These are phyloP conservation scores for Oncorhynchus gorbuscha DNA, from an alignment of 2,113 vertebrate genomes.

Conservation along the genomic window DNA sequence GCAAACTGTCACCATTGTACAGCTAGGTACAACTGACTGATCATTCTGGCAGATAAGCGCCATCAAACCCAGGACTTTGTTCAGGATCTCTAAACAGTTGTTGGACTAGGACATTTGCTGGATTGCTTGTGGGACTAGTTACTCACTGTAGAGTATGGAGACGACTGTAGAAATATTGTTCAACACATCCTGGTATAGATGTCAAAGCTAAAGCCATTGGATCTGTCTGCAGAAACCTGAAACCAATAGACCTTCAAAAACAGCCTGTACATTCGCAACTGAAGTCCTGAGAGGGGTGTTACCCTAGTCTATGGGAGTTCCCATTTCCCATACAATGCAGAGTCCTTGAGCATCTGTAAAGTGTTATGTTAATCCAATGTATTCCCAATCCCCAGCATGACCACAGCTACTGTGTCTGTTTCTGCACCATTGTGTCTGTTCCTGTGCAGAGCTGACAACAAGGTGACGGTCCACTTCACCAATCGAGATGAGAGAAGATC, in stretches of 20 bases:
- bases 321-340: neutral
- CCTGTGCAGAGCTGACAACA: conserved; percentile 84
- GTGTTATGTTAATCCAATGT: neutral
- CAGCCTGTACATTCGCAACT: neutral
- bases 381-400: neutral
- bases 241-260: neutral
- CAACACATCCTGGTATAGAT: neutral
- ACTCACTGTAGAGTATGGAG: no score
- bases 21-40: no score
- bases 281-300: no score
- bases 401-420: neutral
- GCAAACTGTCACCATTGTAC: no score
- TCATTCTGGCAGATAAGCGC: no score
- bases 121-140: no score
- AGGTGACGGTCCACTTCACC: conserved; percentile 88
- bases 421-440: neutral
- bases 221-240: neutral
- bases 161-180: neutral
- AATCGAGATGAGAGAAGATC: conserved; percentile 89
- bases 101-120: no score
- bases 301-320: no score
- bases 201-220: neutral
- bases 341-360: neutral
- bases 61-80: no score
- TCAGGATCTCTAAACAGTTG: no score